Percentiles rank a stretch among this genome's conserved stretches.
Conservation (phyloP, 2,888 invertebrate genomes). For the Limenitis camilla region DNA sequence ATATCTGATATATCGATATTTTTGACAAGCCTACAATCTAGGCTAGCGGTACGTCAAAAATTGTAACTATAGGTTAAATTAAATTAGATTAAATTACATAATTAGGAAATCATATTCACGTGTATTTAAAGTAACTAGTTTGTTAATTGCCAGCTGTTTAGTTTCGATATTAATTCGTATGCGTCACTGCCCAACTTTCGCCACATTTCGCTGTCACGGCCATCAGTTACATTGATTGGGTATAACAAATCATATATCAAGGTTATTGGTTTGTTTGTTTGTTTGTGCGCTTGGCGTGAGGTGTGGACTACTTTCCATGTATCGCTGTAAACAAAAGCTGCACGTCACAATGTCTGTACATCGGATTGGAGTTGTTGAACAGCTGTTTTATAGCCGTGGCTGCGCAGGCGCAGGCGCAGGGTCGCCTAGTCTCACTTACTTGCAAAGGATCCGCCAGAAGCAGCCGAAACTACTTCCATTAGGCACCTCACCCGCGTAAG, state of each 20-base stretch:
- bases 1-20: too few relatives aligned
- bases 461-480: conserved; percentile 94
- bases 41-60: too few relatives aligned
- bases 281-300: too few relatives aligned
- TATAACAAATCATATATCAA: conserved; percentile 40
- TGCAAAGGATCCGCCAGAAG: conserved; percentile 92
- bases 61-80: too few relatives aligned
- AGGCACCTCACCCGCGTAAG: conserved; percentile 92
- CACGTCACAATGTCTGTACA: conserved; percentile 36
- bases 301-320: too few relatives aligned
- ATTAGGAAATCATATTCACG: too few relatives aligned
- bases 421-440: conserved; percentile 75
- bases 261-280: conserved; percentile 29
- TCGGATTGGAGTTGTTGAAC: conserved; percentile 30
- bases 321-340: conserved; percentile 30
- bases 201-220: conserved; percentile 63
- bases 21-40: too few relatives aligned
- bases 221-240: conserved; percentile 40
- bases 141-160: conserved; percentile 22
- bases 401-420: too few relatives aligned
- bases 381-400: conserved; percentile 49
- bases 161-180: conserved; percentile 34
- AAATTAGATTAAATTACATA: too few relatives aligned
- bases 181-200: conserved; percentile 60
- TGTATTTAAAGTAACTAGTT: conserved; percentile 3